A percentile compares a stretch with the other conserved stretches of the same genome.
phyloP scores from a whole-genome alignment of 2,797 vertebrate species.

The Mormyrus hasselquistii region DNA sequence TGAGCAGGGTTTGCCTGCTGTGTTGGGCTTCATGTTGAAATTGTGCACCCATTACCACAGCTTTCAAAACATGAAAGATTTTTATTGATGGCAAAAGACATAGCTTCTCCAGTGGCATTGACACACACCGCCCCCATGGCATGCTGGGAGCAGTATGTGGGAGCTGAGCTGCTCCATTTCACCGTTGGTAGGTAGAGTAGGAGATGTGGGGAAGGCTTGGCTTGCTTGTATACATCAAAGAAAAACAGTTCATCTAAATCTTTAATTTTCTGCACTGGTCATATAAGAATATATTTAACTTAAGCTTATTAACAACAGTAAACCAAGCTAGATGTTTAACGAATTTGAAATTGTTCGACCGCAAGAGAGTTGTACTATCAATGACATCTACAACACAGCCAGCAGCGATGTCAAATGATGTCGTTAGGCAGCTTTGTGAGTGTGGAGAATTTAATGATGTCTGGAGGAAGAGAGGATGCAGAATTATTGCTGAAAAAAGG shows the following conservation, averaged over 20 bases:
- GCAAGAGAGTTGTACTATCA: background rate
- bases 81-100: background rate
- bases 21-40: background rate
- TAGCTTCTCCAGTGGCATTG: conserved; percentile 2
- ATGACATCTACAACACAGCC: background rate
- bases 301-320: background rate
- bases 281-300: background rate
- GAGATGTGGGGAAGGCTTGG: background rate
- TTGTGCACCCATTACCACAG: conserved; percentile 41
- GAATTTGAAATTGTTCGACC: background rate
- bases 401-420: background rate
- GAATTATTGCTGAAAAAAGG: background rate
- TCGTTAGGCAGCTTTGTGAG: conserved; percentile 32
- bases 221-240: background rate
- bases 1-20: background rate
- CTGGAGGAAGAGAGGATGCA: background rate
- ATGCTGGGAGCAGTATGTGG: background rate
- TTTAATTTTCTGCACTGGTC: background rate
- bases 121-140: background rate
- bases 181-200: background rate
- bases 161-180: background rate
- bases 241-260: background rate
- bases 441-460: background rate
- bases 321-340: background rate
- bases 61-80: conserved; percentile 39